Evolutionary conservation across 2,113 vertebrate genomes (phyloP).

Genomic region (Vimba vimba): DNA sequence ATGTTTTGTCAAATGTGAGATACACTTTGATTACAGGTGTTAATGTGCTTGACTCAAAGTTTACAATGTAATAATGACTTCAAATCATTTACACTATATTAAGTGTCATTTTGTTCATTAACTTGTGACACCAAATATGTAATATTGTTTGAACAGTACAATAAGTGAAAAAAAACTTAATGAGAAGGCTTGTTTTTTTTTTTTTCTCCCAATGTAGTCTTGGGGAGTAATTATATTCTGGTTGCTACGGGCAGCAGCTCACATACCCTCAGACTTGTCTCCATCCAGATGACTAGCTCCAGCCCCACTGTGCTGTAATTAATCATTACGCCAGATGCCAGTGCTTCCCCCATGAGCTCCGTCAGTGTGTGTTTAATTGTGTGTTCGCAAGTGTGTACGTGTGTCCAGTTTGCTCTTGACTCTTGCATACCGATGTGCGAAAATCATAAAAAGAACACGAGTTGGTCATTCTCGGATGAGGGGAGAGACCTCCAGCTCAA

Average conservation of each 20-base stretch:
- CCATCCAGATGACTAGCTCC: constrained; percentile 47
- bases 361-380: constrained; percentile 24
- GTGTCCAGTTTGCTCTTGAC: constrained; percentile 28
- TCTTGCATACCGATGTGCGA: neutral
- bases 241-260: constrained; percentile 49
- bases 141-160: neutral
- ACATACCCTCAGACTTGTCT: constrained; percentile 29
- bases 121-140: neutral
- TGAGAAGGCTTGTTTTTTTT: neutral
- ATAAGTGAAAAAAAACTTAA: constrained; percentile 21
- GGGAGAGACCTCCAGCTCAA: constrained; percentile 1
- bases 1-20: neutral
- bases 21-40: neutral
- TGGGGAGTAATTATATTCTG: constrained; percentile 44
- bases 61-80: neutral
- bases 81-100: neutral
- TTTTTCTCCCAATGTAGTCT: constrained; percentile 17
- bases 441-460: constrained; percentile 16
- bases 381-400: neutral
- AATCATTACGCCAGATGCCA: constrained; percentile 56
- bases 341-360: constrained; percentile 29
- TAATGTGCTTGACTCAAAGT: neutral
- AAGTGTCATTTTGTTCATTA: neutral
- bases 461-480: constrained; percentile 28
- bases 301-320: constrained; percentile 54